Conservation (phyloP, 2,113 vertebrate genomes). For the Castor canadensis region DNA sequence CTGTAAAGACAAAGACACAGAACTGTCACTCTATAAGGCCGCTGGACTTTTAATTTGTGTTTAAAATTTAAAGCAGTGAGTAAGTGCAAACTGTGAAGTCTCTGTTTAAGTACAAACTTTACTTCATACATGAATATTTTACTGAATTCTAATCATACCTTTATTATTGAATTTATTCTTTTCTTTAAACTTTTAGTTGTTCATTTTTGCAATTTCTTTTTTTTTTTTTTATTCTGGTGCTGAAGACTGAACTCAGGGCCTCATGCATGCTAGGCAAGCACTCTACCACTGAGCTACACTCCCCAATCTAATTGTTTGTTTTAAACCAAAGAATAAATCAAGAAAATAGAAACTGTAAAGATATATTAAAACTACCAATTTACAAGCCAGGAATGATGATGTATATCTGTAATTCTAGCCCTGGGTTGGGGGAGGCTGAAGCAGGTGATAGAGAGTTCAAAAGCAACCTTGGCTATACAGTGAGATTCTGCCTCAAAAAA, state of each 20-base stretch:
- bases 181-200: not conserved
- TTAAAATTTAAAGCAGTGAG: not conserved
- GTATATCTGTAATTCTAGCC: not conserved
- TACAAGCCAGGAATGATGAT: not conserved
- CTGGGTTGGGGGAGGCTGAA: not conserved
- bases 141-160: not conserved
- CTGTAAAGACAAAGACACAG: not conserved
- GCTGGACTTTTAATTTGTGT: not conserved
- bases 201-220: not conserved
- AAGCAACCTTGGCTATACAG: too few relatives aligned
- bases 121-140: not conserved
- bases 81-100: not conserved
- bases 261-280: too few relatives aligned
- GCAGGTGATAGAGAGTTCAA: not conserved
- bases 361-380: not conserved
- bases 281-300: too few relatives aligned
- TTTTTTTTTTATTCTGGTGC: too few relatives aligned
- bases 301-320: not conserved
- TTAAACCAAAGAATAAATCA: not conserved
- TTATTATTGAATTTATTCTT: not conserved
- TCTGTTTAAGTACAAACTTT: not conserved
- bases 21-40: not conserved
- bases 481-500: not conserved
- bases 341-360: not conserved
- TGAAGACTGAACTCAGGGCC: too few relatives aligned